phyloP scores from a whole-genome alignment of 2,113 vertebrate species.

The Xenopus laevis region DNA sequence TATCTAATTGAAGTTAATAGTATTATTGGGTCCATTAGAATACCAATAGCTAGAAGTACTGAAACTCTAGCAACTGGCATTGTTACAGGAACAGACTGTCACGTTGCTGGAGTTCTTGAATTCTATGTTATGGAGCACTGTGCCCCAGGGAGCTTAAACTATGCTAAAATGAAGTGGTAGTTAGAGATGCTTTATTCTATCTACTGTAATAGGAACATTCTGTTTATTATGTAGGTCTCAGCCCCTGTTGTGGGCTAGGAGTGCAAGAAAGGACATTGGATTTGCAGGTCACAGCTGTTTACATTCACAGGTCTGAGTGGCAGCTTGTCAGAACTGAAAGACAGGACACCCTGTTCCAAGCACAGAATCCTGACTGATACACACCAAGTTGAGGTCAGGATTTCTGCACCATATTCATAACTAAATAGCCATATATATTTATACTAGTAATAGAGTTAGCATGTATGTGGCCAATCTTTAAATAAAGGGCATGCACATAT shows the following conservation, averaged over 20 bases:
- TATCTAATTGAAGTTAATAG: no score
- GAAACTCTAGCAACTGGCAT: not conserved
- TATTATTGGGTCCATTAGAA: no score
- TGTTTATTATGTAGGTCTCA: not conserved
- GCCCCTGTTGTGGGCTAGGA: not conserved
- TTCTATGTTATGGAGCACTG: not conserved
- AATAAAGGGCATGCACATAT: no score
- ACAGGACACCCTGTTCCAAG: constrained; percentile 6
- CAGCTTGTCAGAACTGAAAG: constrained; percentile 19
- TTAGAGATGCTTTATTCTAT: no score
- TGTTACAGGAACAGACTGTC: not conserved
- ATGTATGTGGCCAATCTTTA: not conserved
- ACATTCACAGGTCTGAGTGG: constrained; percentile 7
- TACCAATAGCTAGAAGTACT: no score
- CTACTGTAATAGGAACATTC: no score
- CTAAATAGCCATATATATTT: constrained; percentile 10
- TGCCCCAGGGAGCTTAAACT: no score
- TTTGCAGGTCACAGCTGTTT: constrained; percentile 41
- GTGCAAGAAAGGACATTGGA: constrained; percentile 4
- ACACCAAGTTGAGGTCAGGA: not conserved
- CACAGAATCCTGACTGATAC: not conserved
- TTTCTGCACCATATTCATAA: constrained; percentile 18
- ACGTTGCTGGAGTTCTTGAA: not conserved
- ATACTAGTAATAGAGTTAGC: not conserved
- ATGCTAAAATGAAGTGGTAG: no score